These are phyloP conservation scores for Mimumesa dahlbomi DNA, from an alignment of 2,888 invertebrate genomes.

Conservation along the genomic window DNA sequence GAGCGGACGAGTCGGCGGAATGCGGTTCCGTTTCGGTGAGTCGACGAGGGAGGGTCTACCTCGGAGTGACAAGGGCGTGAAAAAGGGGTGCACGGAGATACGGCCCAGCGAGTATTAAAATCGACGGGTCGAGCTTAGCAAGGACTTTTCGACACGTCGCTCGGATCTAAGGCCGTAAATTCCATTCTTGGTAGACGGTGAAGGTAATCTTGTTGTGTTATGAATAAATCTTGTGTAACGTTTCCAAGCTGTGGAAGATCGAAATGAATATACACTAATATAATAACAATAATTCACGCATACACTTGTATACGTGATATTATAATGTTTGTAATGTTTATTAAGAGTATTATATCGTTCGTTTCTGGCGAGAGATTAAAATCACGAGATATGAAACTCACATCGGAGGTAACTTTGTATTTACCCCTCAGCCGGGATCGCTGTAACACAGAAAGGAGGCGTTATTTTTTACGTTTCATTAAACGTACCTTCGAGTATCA, in stretches of 20 bases:
- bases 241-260: neutral
- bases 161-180: neutral
- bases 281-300: no score
- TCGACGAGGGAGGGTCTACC: slow-evolving; percentile 29
- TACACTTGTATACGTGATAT: no score
- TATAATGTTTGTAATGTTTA: no score
- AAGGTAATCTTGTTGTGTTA: neutral
- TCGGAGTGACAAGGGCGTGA: slow-evolving; percentile 37
- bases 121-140: slow-evolving; percentile 39
- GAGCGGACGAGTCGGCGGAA: slow-evolving; percentile 25
- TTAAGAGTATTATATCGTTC: no score
- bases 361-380: no score
- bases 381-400: no score
- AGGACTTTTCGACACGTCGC: neutral
- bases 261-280: no score
- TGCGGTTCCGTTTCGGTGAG: slow-evolving; percentile 21
- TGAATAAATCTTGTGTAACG: neutral
- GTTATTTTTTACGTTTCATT: slow-evolving; percentile 11
- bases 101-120: slow-evolving; percentile 45
- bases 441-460: no score
- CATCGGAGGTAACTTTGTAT: no score
- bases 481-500: neutral
- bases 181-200: neutral
- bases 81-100: slow-evolving; percentile 13
- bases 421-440: no score